Evolutionary conservation across 2,888 invertebrate genomes (phyloP).

Genomic region (Pardosa pseudoannulata): DNA sequence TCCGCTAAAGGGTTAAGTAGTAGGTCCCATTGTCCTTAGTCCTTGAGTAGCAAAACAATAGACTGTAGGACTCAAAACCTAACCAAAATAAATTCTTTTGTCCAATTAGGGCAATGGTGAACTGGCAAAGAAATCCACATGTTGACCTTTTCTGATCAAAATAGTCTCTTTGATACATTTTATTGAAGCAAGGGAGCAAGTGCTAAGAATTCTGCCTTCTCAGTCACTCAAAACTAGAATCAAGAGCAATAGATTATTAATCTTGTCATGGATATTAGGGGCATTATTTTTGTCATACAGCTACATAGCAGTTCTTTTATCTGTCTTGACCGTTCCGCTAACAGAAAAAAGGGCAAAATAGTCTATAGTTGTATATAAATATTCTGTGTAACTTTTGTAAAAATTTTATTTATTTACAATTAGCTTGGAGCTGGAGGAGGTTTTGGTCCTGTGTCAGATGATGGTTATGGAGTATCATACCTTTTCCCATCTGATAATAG

Average conservation of each 20-base stretch:
- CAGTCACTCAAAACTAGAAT: slow-evolving; percentile 5
- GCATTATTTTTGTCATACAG: slow-evolving; percentile 24
- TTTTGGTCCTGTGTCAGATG: slow-evolving; percentile 80
- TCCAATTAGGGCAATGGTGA: too few species aligned
- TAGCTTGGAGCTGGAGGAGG: slow-evolving; percentile 80
- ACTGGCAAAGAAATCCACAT: too few species aligned
- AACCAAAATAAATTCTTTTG: too few species aligned
- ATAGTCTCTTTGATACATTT: too few species aligned
- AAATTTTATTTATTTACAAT: slow-evolving; percentile 64
- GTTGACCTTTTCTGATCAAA: too few species aligned
- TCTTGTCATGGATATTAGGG: not conserved
- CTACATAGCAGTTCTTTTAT: slow-evolving; percentile 29
- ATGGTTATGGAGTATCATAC: slow-evolving; percentile 80
- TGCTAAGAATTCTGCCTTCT: slow-evolving; percentile 13
- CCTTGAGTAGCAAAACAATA: too few species aligned
- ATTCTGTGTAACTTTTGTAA: not conserved
- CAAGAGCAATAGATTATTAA: not conserved
- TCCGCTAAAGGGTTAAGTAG: too few species aligned
- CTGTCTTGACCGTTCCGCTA: slow-evolving; percentile 26
- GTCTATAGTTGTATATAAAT: too few species aligned
- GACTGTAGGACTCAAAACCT: too few species aligned
- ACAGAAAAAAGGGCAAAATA: not conserved
- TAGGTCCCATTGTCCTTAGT: too few species aligned
- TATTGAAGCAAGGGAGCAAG: not conserved
- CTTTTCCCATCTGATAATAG: slow-evolving; percentile 79